Evolutionary conservation across 2,797 vertebrate genomes (phyloP).

Genomic region (Prunella strophiata): DNA sequence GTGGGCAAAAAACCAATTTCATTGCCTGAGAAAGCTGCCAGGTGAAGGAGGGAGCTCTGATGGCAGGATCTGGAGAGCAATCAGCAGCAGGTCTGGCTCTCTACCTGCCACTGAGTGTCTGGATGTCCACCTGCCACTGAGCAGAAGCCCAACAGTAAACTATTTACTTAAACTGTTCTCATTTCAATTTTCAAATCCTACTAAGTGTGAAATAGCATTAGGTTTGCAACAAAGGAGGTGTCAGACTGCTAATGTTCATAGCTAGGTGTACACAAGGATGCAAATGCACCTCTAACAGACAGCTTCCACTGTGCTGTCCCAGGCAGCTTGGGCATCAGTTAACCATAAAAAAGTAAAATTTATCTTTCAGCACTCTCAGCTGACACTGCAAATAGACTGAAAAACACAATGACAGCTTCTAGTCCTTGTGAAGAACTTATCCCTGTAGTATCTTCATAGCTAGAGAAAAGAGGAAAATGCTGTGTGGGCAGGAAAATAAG

Average conservation of each 20-base stretch:
- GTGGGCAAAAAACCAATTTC: not conserved
- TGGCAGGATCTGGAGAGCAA: not conserved
- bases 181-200: conserved; percentile 32
- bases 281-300: not conserved
- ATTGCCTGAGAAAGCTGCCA: not conserved
- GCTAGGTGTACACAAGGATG: not conserved
- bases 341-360: not conserved
- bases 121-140: not conserved
- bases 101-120: not conserved
- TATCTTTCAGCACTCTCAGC: not conserved
- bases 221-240: not conserved
- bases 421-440: not conserved
- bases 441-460: not conserved
- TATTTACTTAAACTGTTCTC: not conserved
- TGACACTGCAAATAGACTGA: not conserved
- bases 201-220: conserved; percentile 53
- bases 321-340: not conserved
- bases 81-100: not conserved
- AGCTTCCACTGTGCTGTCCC: not conserved
- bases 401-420: not conserved
- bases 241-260: conserved; percentile 21
- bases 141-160: not conserved
- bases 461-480: not conserved
- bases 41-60: not conserved
- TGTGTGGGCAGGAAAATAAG: not conserved